phyloP scores from a whole-genome alignment of 2,797 vertebrate genomes.

The Manis crassicaudata region DNA sequence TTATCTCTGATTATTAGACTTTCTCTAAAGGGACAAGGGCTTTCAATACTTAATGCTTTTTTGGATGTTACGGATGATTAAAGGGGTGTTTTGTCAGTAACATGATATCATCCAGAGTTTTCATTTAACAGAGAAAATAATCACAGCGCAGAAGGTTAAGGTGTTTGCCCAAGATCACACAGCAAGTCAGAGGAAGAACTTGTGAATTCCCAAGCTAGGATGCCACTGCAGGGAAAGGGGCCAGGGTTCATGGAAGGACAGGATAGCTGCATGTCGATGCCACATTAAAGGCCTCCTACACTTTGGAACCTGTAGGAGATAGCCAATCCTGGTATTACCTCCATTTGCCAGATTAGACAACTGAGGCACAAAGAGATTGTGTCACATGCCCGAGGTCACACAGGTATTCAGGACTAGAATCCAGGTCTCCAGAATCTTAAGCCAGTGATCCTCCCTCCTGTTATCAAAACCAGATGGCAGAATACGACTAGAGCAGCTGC shows the following conservation, averaged over 20 bases:
- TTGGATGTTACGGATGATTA: neutral
- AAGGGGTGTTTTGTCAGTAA: neutral
- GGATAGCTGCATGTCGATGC: neutral
- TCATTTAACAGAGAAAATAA: constrained; percentile 11
- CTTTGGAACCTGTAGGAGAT: neutral
- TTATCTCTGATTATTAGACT: neutral
- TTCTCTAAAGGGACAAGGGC: neutral
- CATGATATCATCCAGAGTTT: neutral
- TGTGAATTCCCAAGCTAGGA: neutral
- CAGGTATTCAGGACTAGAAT: constrained; percentile 72
- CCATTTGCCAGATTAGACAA: constrained; percentile 67
- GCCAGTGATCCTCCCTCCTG: constrained; percentile 35
- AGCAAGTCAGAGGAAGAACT: constrained; percentile 54
- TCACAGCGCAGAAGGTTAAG: constrained; percentile 45
- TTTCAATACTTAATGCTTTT: neutral
- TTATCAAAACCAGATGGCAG: neutral
- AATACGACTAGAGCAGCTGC: neutral
- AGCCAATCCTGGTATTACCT: neutral
- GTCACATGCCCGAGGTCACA: constrained; percentile 70
- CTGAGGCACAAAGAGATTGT: constrained; percentile 71
- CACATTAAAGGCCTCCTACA: neutral
- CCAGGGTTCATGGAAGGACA: neutral
- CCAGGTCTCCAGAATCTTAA: constrained; percentile 79
- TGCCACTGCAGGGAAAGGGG: neutral
- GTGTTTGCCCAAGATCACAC: constrained; percentile 24